Percentiles rank a stretch among this genome's conserved stretches.
Evolutionary conservation across 2,888 invertebrate species (phyloP).

Genomic region (Lasioglossum morio): DNA sequence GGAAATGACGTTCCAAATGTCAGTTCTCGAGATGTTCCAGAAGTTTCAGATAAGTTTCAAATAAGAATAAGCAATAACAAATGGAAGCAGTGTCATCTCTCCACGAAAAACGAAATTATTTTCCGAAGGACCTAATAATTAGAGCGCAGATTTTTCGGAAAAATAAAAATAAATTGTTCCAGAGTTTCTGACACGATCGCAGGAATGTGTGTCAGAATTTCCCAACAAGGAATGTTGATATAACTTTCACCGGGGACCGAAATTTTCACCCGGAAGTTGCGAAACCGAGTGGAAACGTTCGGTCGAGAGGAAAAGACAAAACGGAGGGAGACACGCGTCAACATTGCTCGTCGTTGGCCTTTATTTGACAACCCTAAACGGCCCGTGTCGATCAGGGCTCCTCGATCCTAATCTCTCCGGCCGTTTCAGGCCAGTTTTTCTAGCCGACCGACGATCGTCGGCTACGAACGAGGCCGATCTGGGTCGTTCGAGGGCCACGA

Average conservation of each 20-base stretch:
- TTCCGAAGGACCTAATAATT: no score
- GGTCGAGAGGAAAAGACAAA: neutral
- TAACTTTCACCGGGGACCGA: neutral
- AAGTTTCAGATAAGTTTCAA: no score
- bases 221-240: neutral
- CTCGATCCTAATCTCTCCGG: constrained; percentile 25
- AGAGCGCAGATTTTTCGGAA: no score
- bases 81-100: no score
- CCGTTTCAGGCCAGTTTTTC: constrained; percentile 20
- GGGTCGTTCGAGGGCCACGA: constrained; percentile 15
- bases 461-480: constrained; percentile 24
- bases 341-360: neutral
- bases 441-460: neutral
- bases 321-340: neutral
- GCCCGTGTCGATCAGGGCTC: neutral
- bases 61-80: no score
- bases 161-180: neutral
- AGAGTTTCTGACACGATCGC: neutral
- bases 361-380: constrained; percentile 2
- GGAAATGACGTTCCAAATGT: no score
- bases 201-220: neutral
- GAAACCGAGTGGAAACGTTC: neutral
- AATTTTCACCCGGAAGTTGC: neutral
- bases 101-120: no score
- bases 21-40: no score